These are phyloP conservation scores for Phylloscopus trochilus DNA, from an alignment of 2,113 vertebrate genomes.

Conservation along the genomic window DNA sequence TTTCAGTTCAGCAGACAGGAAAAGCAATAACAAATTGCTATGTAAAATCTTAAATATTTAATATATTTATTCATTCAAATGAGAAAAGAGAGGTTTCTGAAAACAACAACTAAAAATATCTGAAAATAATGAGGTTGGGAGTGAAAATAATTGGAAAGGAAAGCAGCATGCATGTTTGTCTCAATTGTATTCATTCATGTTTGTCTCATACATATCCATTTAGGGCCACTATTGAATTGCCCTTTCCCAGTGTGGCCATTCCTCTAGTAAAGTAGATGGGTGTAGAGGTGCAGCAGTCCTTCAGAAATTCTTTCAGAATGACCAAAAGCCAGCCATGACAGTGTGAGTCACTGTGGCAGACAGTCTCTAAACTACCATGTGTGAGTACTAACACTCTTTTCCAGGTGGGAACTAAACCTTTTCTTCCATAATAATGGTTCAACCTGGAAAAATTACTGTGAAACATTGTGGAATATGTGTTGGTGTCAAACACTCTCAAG, in stretches of 20 bases:
- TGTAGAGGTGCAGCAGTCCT: not conserved
- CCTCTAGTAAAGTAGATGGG: not conserved
- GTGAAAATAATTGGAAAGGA: not conserved
- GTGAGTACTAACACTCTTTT: not conserved
- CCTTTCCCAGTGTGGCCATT: not conserved
- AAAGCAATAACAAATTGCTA: not conserved
- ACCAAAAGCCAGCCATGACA: not conserved
- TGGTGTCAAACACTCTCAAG: not conserved
- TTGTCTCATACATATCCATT: not conserved
- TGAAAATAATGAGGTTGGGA: not conserved
- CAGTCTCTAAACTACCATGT: not conserved
- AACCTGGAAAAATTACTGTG: not conserved
- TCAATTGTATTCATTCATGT: not conserved
- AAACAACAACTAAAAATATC: not conserved
- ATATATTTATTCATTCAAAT: not conserved
- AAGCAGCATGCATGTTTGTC: not conserved
- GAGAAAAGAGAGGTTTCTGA: not conserved
- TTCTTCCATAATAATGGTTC: not conserved
- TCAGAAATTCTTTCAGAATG: not conserved
- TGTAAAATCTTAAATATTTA: not conserved
- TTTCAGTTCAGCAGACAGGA: not conserved
- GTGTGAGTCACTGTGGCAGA: not conserved
- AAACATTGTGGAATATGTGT: not conserved
- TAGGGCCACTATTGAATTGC: not conserved
- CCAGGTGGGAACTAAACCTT: not conserved